Base-by-base conservation (phyloP, 2,113 vertebrate genomes). In the Rhegmatorhina hoffmannsi region DNA sequence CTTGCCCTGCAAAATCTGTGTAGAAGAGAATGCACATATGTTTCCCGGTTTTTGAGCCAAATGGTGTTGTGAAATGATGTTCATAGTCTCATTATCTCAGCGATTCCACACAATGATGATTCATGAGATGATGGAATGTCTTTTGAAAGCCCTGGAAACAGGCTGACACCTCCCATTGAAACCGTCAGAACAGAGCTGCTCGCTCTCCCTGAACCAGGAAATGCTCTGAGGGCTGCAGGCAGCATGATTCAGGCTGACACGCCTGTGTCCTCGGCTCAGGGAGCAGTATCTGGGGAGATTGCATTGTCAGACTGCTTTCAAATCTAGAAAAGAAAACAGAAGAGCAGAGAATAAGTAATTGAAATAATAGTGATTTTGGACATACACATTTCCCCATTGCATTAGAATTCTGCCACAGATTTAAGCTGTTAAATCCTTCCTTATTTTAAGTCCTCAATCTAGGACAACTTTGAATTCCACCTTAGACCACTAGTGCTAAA, bases 71-170 rank as follows among this genome's bases (percentile, higher is more conserved):
- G 47, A 69, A 56, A 84, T 78, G 52, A 81, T 78, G 60, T 72
- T 94, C 60, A 8, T n/a, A 56, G 33, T 29, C 73, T 67, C 43
- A 56, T 89, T 94, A 63, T 78, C 84, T 94, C 73, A 84, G 91
- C 87, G 28, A 56, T 89, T 87, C 47, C 52, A 68, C 47, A 68
- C 80, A 68, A 36, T 63, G 46, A 46, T 90, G 86, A 93, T 67
- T 93, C 43, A 90, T 40, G 38, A 52, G 86, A 93, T 67, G 86
- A 86, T 50, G 77, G 80, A 67, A 84, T 90, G 76, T 78, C 88
- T 95, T 78, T 70, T 81, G 92, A 89, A 84, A 89, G 92, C 68
- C 17, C 73, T 94, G 56, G 64, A 62, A 94, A 28, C 23, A 63
- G 80, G 43, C 83, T 89, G 83, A 77, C 80, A 72, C 91, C 76